A percentile compares a stretch with the other conserved stretches of the same genome.
phyloP scores from a whole-genome alignment of 2,113 vertebrate species.

The Silurus asotus region DNA sequence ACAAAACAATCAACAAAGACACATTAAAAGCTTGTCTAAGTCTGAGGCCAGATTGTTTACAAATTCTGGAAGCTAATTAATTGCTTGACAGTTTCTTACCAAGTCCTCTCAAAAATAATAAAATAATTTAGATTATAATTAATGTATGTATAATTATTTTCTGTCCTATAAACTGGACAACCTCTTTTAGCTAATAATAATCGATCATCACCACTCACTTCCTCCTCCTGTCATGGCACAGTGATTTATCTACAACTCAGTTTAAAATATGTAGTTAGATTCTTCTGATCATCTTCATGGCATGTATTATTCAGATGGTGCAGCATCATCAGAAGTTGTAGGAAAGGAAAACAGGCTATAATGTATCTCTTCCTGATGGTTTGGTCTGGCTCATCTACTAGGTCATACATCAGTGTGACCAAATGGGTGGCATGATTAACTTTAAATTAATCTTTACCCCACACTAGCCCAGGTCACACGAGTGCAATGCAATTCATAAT shows the following conservation, averaged over 20 bases:
- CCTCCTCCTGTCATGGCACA: not conserved
- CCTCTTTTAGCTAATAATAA: not conserved
- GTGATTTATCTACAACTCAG: not conserved
- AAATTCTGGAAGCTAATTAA: conserved; percentile 20
- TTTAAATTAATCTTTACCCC: not conserved
- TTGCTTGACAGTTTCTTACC: not conserved
- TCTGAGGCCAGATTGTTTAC: conserved; percentile 13
- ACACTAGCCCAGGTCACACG: not conserved
- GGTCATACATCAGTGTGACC: not conserved
- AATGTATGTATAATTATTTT: not conserved
- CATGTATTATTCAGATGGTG: conserved; percentile 9
- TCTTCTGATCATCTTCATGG: not conserved
- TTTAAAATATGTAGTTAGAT: not conserved
- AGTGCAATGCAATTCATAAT: not conserved
- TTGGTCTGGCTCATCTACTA: not conserved
- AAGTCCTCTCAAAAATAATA: not conserved
- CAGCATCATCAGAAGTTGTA: not conserved
- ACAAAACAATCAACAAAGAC: not conserved
- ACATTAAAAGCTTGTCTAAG: not conserved
- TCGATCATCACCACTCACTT: not conserved
- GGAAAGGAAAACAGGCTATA: conserved; percentile 3
- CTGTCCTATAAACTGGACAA: not conserved
- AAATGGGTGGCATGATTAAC: not conserved
- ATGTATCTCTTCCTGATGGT: not conserved
- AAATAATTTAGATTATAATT: not conserved